A percentile compares a stretch with the other conserved stretches of the same genome.
Evolutionary conservation across 2,797 vertebrate species (phyloP).

Genomic region (Delichon dasypus): DNA sequence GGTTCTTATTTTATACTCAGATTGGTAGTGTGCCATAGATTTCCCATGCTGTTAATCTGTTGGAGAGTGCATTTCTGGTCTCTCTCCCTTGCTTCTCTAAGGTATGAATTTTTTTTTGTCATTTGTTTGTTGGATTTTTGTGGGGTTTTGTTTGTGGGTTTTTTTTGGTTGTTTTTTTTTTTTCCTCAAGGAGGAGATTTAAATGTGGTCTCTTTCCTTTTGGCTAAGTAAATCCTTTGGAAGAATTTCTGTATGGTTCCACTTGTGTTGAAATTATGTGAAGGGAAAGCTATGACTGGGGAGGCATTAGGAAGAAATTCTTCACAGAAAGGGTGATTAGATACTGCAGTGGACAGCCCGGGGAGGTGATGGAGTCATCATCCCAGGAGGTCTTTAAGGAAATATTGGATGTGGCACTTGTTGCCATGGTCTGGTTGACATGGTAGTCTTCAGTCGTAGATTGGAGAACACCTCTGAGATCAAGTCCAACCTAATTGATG

Average conservation of each 20-base stretch:
- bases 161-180: neutral
- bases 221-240: neutral
- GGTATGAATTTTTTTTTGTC: neutral
- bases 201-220: neutral
- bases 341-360: neutral
- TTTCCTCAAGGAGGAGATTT: neutral
- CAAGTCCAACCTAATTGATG: neutral
- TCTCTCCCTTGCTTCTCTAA: neutral
- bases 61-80: neutral
- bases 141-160: neutral
- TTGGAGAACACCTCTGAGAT: neutral
- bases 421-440: neutral
- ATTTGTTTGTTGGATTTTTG: neutral
- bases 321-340: neutral
- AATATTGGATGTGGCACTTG: rapidly evolving
- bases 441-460: neutral
- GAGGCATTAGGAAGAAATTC: neutral
- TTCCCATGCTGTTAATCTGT: neutral
- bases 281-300: neutral
- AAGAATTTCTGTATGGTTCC: neutral
- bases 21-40: neutral
- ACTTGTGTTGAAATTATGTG: neutral
- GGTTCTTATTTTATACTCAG: neutral
- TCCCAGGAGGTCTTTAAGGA: neutral
- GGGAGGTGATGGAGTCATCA: neutral